Evolutionary conservation across 1,140 invertebrate genomes (phyloP).

Genomic region (Cydia pomonella): DNA sequence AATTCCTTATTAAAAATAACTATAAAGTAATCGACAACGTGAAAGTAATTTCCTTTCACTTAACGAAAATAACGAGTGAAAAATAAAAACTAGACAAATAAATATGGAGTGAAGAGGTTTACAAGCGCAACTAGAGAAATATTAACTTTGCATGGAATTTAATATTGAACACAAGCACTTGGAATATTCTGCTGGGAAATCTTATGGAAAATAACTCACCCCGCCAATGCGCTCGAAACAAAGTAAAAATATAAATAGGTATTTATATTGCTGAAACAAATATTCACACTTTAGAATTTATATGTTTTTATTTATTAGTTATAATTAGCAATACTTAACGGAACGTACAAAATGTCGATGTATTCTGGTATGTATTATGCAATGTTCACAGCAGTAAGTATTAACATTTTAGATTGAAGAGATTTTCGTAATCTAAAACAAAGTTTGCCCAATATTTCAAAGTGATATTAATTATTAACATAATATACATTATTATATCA

Average conservation of each 20-base stretch:
- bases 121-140: constrained; percentile 21
- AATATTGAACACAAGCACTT: constrained; percentile 64
- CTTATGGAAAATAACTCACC: constrained; percentile 47
- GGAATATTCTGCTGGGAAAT: constrained; percentile 62
- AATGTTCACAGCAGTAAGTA: too few relatives aligned
- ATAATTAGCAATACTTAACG: constrained; percentile 36
- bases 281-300: too few relatives aligned
- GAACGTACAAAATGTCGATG: too few relatives aligned
- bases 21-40: too few relatives aligned
- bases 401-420: too few relatives aligned
- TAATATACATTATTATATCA: too few relatives aligned
- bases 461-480: too few relatives aligned
- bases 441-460: too few relatives aligned
- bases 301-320: not conserved
- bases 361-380: too few relatives aligned
- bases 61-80: not conserved
- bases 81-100: constrained; percentile 12
- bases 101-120: constrained; percentile 9
- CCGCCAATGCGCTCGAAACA: constrained; percentile 39
- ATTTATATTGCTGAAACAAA: constrained; percentile 35
- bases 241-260: constrained; percentile 56
- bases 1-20: too few relatives aligned
- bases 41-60: too few relatives aligned
- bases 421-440: too few relatives aligned
- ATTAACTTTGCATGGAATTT: constrained; percentile 51